Evolutionary conservation across 2,113 vertebrate species (phyloP).

Genomic region (Tricholaema leucomelas): DNA sequence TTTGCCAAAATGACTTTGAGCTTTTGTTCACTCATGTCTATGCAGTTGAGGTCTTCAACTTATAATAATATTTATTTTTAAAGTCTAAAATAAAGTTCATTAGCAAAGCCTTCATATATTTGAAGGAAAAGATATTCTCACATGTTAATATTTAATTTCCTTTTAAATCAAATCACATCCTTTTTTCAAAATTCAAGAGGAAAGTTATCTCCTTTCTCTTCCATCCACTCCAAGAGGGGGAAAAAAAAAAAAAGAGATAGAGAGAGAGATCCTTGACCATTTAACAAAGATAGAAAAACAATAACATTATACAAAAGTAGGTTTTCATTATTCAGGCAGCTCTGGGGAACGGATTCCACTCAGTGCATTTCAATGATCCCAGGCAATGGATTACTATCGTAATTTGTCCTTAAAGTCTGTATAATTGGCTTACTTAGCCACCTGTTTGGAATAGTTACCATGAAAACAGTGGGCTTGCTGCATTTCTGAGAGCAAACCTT

Average conservation of each 20-base stretch:
- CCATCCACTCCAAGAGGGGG: neutral
- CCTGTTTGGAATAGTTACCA: constrained; percentile 41
- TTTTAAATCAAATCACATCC: neutral
- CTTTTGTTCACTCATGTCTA: neutral
- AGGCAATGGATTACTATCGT: constrained; percentile 46
- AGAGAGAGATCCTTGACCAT: neutral
- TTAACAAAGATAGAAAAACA: neutral
- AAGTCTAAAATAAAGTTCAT: neutral
- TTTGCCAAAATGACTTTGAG: neutral
- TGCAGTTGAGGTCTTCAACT: neutral
- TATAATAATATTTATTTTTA: neutral
- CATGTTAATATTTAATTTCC: neutral
- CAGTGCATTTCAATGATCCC: constrained; percentile 30
- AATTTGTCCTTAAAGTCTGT: constrained; percentile 61
- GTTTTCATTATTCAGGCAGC: constrained; percentile 22
- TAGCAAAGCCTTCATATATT: neutral
- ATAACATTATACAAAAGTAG: constrained; percentile 31
- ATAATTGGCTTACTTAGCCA: constrained; percentile 63
- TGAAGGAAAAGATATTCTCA: neutral
- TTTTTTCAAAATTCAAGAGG: neutral
- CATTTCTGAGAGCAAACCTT: constrained; percentile 6
- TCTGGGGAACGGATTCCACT: constrained; percentile 29
- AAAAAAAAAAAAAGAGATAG: neutral
- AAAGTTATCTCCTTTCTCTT: neutral
- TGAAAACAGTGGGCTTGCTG: neutral